Base-by-base conservation (phyloP, 1,140 invertebrate genomes). In the Bombus terrestris region DNA sequence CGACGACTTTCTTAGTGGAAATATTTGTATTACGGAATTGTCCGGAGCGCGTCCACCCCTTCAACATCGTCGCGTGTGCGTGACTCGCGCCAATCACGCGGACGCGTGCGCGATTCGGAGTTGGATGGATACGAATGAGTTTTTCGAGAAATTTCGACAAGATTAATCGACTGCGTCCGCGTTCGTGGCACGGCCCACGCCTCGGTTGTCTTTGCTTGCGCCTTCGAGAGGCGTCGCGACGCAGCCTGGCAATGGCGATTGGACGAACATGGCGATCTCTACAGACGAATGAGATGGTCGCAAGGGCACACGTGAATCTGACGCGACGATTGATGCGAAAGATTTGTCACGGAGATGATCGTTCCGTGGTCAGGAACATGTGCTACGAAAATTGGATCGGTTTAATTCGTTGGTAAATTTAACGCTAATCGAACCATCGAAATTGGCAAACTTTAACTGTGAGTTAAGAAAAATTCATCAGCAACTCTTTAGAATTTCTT, bases 31-130 rank as follows among this genome's bases (percentile, higher is more conserved):
- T 71, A 71, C 41, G 22, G 9, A 39, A 18, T 39, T 71, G 68
- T 41, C 28, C 74, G 79, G 85, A 85, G 86, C 84, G 90, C 89
- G 89, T 90, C 90, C 90, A 91, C 90, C 90, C 90, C 89, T 90
- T 90, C 89, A 90, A 90, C 89, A 74, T 90, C 83, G 75, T 32
- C 81, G 68, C 18, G 81, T 76, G 43, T 25, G 82, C 73, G 59
- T 28, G 62, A 41, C 25, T 32, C 66, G 32, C 18, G 57, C 47
- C 77, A 69, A 75, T 43, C 73, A 76, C 57, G 85, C 43, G 66
- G 59, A 75, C 59, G 53, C 73, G 47, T 28, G 10, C 22, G 15
- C 68, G 25, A 28, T n/a, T 72, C 13, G n/a, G 1, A 2, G 25
- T 73, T 6, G n/a, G 13, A 32, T 32, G 47, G 47, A 12, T 28